These are phyloP conservation scores for Carterocephalus palaemon DNA, from an alignment of 2,888 invertebrate genomes.

Conservation along the genomic window DNA sequence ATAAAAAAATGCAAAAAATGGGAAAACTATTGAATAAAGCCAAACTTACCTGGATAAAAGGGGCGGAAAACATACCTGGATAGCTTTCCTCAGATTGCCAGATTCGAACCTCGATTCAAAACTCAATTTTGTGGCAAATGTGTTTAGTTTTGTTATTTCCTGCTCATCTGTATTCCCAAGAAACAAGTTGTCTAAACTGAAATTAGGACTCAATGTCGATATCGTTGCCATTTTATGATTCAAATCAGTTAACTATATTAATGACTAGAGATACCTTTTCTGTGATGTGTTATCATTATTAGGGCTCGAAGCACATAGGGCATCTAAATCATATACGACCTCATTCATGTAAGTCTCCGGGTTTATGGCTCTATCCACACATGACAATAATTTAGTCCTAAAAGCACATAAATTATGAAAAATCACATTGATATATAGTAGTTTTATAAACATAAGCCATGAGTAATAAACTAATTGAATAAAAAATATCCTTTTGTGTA, in stretches of 20 bases:
- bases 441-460: too few species aligned
- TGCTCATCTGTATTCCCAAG: conserved; percentile 74
- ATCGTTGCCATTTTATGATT: conserved; percentile 3
- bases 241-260: neutral
- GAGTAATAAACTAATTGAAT: too few species aligned
- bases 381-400: conserved; percentile 80
- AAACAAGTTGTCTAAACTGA: conserved; percentile 49
- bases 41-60: too few species aligned
- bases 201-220: too few species aligned
- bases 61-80: conserved; percentile 86
- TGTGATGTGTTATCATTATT: conserved; percentile 43
- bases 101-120: conserved; percentile 93
- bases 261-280: conserved; percentile 49
- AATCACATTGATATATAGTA: too few species aligned
- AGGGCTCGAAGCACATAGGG: conserved; percentile 39
- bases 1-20: conserved; percentile 41
- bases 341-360: conserved; percentile 79
- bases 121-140: conserved; percentile 69
- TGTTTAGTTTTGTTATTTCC: conserved; percentile 63
- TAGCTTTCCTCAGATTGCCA: conserved; percentile 89
- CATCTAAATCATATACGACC: conserved; percentile 85
- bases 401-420: conserved; percentile 33
- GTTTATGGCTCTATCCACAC: conserved; percentile 83
- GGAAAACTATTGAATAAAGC: too few species aligned
- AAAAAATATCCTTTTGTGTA: too few species aligned